Evolutionary conservation across 2,797 vertebrate species (phyloP).

Genomic region (Martes flavigula): DNA sequence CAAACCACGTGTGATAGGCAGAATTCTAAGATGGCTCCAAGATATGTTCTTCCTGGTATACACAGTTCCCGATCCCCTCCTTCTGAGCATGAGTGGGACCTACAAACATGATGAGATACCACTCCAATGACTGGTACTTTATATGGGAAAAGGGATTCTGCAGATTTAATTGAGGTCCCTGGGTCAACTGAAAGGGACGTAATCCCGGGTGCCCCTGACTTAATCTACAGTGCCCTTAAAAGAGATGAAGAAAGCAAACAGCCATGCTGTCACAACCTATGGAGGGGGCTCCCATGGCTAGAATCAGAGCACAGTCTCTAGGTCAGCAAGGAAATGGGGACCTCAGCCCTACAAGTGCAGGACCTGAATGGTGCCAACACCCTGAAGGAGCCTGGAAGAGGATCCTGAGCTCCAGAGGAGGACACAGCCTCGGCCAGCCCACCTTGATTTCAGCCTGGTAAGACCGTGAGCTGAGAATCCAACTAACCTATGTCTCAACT

Average conservation of each 20-base stretch:
- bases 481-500: not conserved
- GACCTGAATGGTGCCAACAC: not conserved
- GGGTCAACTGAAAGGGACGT: not conserved
- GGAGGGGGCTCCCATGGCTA: too few species aligned
- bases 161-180: not conserved
- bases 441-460: not conserved
- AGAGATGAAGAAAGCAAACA: not conserved
- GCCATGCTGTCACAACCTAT: not conserved
- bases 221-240: not conserved
- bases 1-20: not conserved
- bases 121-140: not conserved
- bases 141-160: not conserved
- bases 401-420: not conserved
- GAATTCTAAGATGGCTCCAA: not conserved
- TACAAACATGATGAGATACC: not conserved
- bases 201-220: not conserved
- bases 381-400: not conserved
- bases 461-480: not conserved
- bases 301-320: not conserved
- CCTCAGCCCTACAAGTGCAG: not conserved
- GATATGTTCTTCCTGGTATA: too few species aligned
- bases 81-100: not conserved
- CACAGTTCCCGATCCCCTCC: accelerated
- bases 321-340: not conserved
- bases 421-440: not conserved